A percentile compares a stretch with the other conserved stretches of the same genome.
These are phyloP conservation scores for Oithona nana DNA, from an alignment of 2,888 invertebrate species.

Conservation along the genomic window DNA sequence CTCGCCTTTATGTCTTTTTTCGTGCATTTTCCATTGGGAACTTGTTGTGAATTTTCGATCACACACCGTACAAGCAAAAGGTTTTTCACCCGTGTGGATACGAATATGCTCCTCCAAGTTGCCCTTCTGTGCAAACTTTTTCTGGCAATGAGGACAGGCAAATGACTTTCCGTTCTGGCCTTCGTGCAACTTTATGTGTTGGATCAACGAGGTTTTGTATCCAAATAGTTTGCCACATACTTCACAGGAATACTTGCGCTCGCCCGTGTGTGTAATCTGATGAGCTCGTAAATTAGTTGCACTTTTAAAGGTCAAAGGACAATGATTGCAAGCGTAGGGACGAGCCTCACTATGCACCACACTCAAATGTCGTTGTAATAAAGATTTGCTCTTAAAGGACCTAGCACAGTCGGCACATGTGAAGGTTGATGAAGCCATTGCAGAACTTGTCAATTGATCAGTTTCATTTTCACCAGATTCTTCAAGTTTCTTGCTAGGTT, in stretches of 20 bases:
- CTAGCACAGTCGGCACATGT: background rate
- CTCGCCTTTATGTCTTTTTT: background rate
- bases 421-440: background rate
- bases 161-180: constrained; percentile 37
- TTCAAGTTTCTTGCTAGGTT: background rate
- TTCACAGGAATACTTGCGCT: constrained; percentile 47
- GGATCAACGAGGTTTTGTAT: constrained; percentile 52
- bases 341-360: background rate
- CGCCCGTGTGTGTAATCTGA: constrained; percentile 38
- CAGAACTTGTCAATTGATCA: background rate
- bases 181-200: constrained; percentile 40
- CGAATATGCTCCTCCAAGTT: constrained; percentile 55
- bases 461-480: background rate
- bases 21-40: constrained; percentile 33
- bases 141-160: constrained; percentile 45
- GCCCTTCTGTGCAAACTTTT: constrained; percentile 54
- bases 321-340: background rate
- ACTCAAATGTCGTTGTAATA: background rate
- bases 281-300: background rate
- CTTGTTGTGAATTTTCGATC: constrained; percentile 50
- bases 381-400: background rate
- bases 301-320: background rate
- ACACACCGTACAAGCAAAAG: constrained; percentile 47
- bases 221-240: constrained; percentile 52
- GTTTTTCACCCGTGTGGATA: constrained; percentile 58